phyloP scores from a whole-genome alignment of 2,797 vertebrate species.

The Coluber constrictor region DNA sequence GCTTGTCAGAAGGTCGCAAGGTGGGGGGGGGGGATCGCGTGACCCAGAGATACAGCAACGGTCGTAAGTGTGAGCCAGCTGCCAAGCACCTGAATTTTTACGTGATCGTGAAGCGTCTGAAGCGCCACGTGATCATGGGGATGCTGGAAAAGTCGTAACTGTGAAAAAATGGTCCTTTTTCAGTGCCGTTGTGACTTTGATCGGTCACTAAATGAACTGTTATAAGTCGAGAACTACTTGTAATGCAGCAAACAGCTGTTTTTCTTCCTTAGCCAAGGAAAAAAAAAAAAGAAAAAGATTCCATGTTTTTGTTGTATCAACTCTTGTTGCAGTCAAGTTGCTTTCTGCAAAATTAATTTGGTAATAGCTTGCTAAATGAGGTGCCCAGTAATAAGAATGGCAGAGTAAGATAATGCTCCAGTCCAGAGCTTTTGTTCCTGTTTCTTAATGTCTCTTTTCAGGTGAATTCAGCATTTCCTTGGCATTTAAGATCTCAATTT shows the following conservation, averaged over 20 bases:
- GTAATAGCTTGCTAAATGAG: slow-evolving; percentile 3
- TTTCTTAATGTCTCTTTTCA: not conserved
- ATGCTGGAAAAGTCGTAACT: no score
- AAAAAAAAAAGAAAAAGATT: not conserved
- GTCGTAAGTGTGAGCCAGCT: no score
- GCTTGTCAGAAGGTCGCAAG: no score
- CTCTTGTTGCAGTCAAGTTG: not conserved
- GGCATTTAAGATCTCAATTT: slow-evolving; percentile 7
- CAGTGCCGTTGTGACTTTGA: no score
- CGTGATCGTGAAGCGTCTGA: no score
- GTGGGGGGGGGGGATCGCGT: no score
- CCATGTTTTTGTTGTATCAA: not conserved
- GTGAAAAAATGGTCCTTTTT: no score
- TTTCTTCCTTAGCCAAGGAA: not conserved
- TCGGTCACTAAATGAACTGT: not conserved
- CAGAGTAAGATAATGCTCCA: not conserved
- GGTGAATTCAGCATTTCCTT: slow-evolving; percentile 11
- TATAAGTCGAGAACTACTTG: not conserved
- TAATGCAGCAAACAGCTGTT: not conserved
- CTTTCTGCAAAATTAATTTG: slow-evolving; percentile 1
- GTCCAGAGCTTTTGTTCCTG: not conserved
- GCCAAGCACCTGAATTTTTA: no score
- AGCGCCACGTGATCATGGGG: no score
- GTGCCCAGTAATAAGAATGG: not conserved
- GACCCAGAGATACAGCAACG: no score